These are phyloP conservation scores for Drepana falcataria DNA, from an alignment of 2,888 invertebrate genomes.

Conservation along the genomic window DNA sequence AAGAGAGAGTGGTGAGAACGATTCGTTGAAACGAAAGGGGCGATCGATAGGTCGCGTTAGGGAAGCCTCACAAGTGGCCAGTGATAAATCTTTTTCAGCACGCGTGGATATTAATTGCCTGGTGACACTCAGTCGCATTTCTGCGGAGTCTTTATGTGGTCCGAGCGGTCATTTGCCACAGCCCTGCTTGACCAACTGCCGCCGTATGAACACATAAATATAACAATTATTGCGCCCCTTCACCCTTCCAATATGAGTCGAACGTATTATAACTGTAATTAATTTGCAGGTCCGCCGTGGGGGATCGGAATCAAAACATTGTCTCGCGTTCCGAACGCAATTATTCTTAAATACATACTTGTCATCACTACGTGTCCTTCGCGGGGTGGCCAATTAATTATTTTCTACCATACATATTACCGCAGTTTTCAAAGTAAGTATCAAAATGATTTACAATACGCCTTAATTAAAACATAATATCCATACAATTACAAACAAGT, in stretches of 20 bases:
- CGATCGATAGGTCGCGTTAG: constrained; percentile 22
- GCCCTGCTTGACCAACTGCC: constrained; percentile 27
- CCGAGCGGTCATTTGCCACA: constrained; percentile 50
- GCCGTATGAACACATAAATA: constrained; percentile 6
- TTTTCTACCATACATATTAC: too few relatives aligned
- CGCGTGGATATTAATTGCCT: constrained; percentile 64
- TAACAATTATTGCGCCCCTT: background rate
- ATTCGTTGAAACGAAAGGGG: background rate
- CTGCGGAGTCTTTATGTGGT: constrained; percentile 40
- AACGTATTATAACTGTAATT: background rate
- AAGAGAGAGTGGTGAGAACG: background rate
- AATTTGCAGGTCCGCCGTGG: background rate
- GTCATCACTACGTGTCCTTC: too few relatives aligned
- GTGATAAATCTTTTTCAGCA: constrained; percentile 64
- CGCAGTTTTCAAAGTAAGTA: too few relatives aligned
- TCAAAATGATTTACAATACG: constrained; percentile 17
- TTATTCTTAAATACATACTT: too few relatives aligned
- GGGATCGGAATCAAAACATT: background rate
- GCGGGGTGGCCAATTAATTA: too few relatives aligned
- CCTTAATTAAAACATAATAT: background rate
- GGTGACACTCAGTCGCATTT: constrained; percentile 30
- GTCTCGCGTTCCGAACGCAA: background rate
- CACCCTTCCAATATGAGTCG: background rate
- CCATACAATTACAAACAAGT: background rate
- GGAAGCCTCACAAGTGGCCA: constrained; percentile 59